phyloP scores from a whole-genome alignment of 2,888 invertebrate genomes.

The Ormyrus nitidulus region DNA sequence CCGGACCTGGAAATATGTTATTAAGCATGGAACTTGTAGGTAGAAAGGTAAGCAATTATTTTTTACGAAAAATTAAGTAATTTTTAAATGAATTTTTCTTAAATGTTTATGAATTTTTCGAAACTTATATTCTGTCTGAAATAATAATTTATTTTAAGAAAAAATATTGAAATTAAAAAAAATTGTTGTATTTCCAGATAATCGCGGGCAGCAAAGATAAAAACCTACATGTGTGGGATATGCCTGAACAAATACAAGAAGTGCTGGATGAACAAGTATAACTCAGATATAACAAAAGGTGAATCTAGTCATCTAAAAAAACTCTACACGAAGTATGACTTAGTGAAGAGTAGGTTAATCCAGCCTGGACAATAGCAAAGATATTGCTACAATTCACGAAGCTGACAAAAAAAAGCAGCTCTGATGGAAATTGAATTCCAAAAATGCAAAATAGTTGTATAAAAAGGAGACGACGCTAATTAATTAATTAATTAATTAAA shows the following conservation, averaged over 20 bases:
- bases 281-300: slow-evolving; percentile 49
- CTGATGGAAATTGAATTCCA: slow-evolving; percentile 11
- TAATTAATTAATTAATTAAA: slow-evolving; percentile 11
- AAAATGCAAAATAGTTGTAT: slow-evolving; percentile 29
- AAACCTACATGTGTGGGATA: slow-evolving; percentile 81
- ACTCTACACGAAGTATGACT: slow-evolving; percentile 19
- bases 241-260: slow-evolving; percentile 76
- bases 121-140: not conserved
- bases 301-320: slow-evolving; percentile 61
- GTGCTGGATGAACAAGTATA: slow-evolving; percentile 64
- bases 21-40: slow-evolving; percentile 82
- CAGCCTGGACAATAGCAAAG: slow-evolving; percentile 33
- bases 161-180: not conserved
- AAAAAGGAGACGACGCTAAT: slow-evolving; percentile 14
- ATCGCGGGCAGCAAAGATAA: slow-evolving; percentile 84
- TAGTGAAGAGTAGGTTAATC: slow-evolving; percentile 28
- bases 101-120: not conserved
- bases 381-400: slow-evolving; percentile 32
- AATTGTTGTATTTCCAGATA: slow-evolving; percentile 75
- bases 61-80: slow-evolving; percentile 8
- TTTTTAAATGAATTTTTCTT: not conserved
- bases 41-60: slow-evolving; percentile 77
- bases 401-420: slow-evolving; percentile 35
- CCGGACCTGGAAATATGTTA: slow-evolving; percentile 84
- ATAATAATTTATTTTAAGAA: not conserved